Conservation (phyloP, 2,797 vertebrate species). For the Orientallactaga sibirica region DNA sequence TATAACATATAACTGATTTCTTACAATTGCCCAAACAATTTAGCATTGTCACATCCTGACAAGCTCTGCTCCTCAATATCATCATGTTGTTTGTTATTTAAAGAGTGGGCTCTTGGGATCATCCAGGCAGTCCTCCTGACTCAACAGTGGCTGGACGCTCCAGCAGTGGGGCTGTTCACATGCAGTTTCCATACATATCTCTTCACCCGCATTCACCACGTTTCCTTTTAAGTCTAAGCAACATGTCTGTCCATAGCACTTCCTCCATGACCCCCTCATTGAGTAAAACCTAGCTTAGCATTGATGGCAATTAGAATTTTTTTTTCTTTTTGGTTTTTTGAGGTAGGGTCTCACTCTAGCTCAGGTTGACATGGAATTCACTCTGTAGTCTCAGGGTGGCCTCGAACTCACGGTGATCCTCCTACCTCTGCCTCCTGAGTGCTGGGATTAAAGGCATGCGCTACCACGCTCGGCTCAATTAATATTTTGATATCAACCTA, state of each 20-base stretch:
- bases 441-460: too few relatives aligned
- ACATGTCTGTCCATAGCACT: neutral
- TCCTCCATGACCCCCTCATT: neutral
- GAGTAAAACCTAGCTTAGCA: neutral
- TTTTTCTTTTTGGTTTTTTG: neutral
- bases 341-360: too few relatives aligned
- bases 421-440: too few relatives aligned
- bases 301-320: neutral
- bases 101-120: neutral
- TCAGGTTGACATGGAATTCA: too few relatives aligned
- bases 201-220: neutral
- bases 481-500: neutral
- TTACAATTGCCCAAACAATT: conserved; percentile 9
- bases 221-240: neutral
- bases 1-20: conserved; percentile 38
- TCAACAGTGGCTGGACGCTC: neutral
- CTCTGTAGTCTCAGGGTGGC: too few relatives aligned
- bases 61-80: neutral
- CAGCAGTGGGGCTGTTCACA: neutral
- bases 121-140: neutral
- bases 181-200: neutral
- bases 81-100: conserved; percentile 30
- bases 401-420: too few relatives aligned
- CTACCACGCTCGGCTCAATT: neutral
- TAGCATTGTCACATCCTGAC: conserved; percentile 34